phyloP scores from a whole-genome alignment of 2,888 invertebrate genomes.

The Dastarcus helophoroides region DNA sequence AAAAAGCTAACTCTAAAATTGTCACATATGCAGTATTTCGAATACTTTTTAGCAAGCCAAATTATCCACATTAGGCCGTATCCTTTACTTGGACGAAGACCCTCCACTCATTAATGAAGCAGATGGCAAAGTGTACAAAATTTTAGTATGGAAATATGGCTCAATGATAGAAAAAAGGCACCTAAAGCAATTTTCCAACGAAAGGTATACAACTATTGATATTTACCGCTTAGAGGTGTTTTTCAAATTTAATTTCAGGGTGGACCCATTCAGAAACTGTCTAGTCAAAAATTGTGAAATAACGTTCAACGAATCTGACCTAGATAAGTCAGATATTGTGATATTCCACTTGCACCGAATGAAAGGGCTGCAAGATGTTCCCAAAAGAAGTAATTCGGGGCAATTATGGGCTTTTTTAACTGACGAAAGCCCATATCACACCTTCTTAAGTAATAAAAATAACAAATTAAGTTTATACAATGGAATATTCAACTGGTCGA shows the following conservation, averaged over 20 bases:
- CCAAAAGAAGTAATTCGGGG: constrained; percentile 35
- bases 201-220: constrained; percentile 26
- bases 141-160: constrained; percentile 52
- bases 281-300: constrained; percentile 51
- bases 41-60: constrained; percentile 27
- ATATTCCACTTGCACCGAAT: constrained; percentile 47
- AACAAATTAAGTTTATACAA: constrained; percentile 38
- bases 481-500: constrained; percentile 60
- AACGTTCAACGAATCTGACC: constrained; percentile 40
- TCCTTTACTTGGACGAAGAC: constrained; percentile 31
- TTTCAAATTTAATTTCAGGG: no score
- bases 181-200: constrained; percentile 38
- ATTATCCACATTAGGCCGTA: constrained; percentile 34
- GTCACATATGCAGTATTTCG: no score
- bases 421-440: constrained; percentile 54
- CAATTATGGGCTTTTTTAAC: constrained; percentile 62
- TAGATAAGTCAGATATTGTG: constrained; percentile 51
- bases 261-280: constrained; percentile 46
- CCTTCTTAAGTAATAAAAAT: constrained; percentile 36
- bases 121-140: constrained; percentile 33
- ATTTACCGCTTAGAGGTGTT: no score
- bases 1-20: no score
- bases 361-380: constrained; percentile 39
- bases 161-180: constrained; percentile 44
- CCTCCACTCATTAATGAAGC: constrained; percentile 19